These are phyloP conservation scores for Axinella damicornis DNA, from an alignment of 37 sponge, comb jelly and placozoan genomes.

Conservation along the genomic window DNA sequence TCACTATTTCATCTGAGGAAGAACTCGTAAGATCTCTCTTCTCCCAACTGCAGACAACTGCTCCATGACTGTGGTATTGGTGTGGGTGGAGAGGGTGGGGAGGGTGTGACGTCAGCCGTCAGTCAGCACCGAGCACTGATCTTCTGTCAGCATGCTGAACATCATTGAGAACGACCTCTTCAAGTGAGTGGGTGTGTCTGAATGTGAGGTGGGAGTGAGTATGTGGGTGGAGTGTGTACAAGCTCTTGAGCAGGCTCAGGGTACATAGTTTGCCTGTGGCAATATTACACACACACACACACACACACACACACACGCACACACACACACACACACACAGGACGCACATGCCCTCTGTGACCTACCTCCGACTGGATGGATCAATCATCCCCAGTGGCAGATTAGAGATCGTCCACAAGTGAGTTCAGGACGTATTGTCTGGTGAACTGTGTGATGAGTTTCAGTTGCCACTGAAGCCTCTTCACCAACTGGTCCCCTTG, in stretches of 20 bases:
- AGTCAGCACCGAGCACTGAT: slow-evolving; percentile 93
- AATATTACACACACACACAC: background rate
- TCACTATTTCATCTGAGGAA: too few relatives aligned
- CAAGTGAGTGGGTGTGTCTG: slow-evolving; percentile 58
- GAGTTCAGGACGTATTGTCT: slow-evolving; percentile 9
- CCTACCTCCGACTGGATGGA: slow-evolving; percentile 93
- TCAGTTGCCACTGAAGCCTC: too few relatives aligned
- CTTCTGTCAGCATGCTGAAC: slow-evolving; percentile 99
- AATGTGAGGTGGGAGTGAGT: too few relatives aligned
- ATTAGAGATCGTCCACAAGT: slow-evolving; percentile 78
- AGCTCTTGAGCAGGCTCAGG: too few relatives aligned
- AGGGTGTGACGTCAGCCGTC: slow-evolving; percentile 67
- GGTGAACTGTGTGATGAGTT: too few relatives aligned
- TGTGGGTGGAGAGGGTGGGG: slow-evolving; percentile 28
- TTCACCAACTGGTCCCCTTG: too few relatives aligned
- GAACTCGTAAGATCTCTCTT: too few relatives aligned
- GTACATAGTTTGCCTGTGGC: background rate
- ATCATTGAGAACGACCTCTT: slow-evolving; percentile 90
- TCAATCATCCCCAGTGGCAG: slow-evolving; percentile 54
- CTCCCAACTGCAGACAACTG: slow-evolving; percentile 75
- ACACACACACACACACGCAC: background rate
- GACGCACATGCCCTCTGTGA: slow-evolving; percentile 82
- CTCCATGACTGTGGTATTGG: slow-evolving; percentile 95
- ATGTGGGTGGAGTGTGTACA: too few relatives aligned
- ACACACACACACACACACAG: slow-evolving; percentile 31